Conservation (phyloP, 92 coral and sea anemone genomes). For the Bergia puertoricense region DNA sequence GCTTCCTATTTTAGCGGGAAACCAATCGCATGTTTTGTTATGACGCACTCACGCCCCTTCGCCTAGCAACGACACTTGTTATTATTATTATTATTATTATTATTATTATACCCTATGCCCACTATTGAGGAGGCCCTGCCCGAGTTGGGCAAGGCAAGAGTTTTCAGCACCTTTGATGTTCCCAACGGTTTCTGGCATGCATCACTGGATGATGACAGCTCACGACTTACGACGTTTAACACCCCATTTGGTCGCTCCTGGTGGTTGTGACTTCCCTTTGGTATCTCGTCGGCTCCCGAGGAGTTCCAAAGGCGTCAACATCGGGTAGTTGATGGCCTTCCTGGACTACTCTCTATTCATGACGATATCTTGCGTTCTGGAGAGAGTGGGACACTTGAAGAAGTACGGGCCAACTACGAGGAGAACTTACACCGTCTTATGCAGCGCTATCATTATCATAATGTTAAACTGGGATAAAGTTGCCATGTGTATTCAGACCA, state of each 20-base stretch:
- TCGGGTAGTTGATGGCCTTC: slow-evolving; percentile 51
- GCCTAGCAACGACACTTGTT: too few species aligned
- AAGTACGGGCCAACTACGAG: slow-evolving; percentile 36
- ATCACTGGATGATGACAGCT: slow-evolving; percentile 41
- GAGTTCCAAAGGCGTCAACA: slow-evolving; percentile 47
- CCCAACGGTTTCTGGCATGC: slow-evolving; percentile 52
- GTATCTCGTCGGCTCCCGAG: slow-evolving; percentile 48
- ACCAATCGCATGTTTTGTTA: too few species aligned
- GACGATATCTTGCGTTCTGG: slow-evolving; percentile 42
- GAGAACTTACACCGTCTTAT: slow-evolving; percentile 26
- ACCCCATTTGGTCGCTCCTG: slow-evolving; percentile 56
- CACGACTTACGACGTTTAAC: slow-evolving; percentile 46
- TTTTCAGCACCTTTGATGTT: slow-evolving; percentile 55
- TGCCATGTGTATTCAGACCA: too few species aligned
- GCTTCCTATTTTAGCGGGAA: too few species aligned
- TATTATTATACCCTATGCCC: slow-evolving; percentile 54
- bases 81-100: too few species aligned
- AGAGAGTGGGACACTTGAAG: slow-evolving; percentile 38
- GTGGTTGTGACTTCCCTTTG: slow-evolving; percentile 55
- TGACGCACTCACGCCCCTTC: too few species aligned
- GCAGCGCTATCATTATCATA: slow-evolving; percentile 28
- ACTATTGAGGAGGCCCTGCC: slow-evolving; percentile 48
- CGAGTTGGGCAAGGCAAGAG: slow-evolving; percentile 39
- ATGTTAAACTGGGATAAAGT: slow-evolving; percentile 29
- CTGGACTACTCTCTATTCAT: slow-evolving; percentile 18